A percentile compares a stretch with the other conserved stretches of the same genome.
Evolutionary conservation across 2,113 vertebrate species (phyloP).

Genomic region (Cynocephalus volans): DNA sequence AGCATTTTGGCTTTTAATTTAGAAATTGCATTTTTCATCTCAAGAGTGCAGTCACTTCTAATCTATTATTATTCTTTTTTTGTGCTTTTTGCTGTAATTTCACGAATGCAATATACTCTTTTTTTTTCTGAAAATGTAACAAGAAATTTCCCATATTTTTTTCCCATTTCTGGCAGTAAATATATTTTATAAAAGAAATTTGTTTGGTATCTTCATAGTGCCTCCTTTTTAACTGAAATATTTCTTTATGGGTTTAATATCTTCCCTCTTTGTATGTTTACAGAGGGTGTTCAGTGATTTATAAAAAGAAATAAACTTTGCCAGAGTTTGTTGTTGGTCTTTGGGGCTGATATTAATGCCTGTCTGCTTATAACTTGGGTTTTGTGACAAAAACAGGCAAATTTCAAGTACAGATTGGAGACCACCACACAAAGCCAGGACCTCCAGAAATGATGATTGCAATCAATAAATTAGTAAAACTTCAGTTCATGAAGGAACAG

Average conservation of each 20-base stretch:
- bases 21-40: not conserved
- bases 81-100: not conserved
- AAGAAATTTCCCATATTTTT: not conserved
- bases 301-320: not conserved
- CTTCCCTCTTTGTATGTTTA: not conserved
- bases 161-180: not conserved
- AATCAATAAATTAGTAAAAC: not conserved
- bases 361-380: not conserved
- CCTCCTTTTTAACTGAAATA: not conserved
- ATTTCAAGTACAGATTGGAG: not conserved
- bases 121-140: not conserved
- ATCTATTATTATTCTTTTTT: not conserved
- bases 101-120: not conserved
- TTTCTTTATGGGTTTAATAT: not conserved
- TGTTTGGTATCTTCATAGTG: not conserved
- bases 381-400: not conserved
- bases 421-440: not conserved
- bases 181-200: not conserved
- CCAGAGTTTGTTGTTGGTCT: not conserved
- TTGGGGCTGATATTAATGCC: not conserved
- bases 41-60: not conserved
- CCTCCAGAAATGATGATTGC: not conserved
- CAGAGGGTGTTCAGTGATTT: not conserved
- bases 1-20: conserved; percentile 3
- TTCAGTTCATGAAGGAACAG: not conserved